Base-by-base conservation (phyloP, 2,888 invertebrate genomes). In the Cephus spinipes region DNA sequence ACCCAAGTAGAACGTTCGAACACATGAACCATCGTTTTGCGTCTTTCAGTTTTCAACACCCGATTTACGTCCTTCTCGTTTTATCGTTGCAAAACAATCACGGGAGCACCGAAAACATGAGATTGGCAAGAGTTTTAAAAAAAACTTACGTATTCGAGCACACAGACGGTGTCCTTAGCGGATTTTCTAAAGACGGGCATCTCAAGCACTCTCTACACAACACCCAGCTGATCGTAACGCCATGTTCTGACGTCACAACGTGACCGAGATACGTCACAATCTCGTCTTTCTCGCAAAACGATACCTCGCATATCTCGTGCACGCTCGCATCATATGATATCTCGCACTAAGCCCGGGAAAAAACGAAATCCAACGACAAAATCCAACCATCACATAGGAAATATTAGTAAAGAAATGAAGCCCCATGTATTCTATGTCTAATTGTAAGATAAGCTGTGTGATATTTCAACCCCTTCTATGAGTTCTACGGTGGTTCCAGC, bases 141-240 rank as follows among this genome's bases (percentile, higher is more conserved):
- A 81, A 83, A 86, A 91, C 91, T 91, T 87, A 91, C 91, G 88
- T 91, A 87, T 87, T 86, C 83, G 81, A 82, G 83, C 79, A 85
- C 85, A 87, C 87, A 87, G 88, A 89, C 89, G 87, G 85, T 83
- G 87, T 88, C 88, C 87, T 87, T 85, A 83, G 85, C 83, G 80
- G 85, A 84, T 88, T 88, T 88, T 86, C 86, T 87, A 85, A 86
- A 88, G 87, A 88, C 87, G 86, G 87, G 88, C 91, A 91, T 91
- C 88, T 88, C 90, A 87, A 87, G 88, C 88, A 88, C 88, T 88
- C 90, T 90, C 89, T 88, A 89, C 90, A 90, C 90, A 90, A 89
- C 89, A 90, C 88, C 91, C 91, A 91, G 91, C 91, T 91, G 91
- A 91, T 91, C 89, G 87, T 82, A 86, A 86, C 87, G 90, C 91